A percentile compares a stretch with the other conserved stretches of the same genome.
Evolutionary conservation across 2,113 vertebrate genomes (phyloP).

Genomic region (Ceratotherium simum): DNA sequence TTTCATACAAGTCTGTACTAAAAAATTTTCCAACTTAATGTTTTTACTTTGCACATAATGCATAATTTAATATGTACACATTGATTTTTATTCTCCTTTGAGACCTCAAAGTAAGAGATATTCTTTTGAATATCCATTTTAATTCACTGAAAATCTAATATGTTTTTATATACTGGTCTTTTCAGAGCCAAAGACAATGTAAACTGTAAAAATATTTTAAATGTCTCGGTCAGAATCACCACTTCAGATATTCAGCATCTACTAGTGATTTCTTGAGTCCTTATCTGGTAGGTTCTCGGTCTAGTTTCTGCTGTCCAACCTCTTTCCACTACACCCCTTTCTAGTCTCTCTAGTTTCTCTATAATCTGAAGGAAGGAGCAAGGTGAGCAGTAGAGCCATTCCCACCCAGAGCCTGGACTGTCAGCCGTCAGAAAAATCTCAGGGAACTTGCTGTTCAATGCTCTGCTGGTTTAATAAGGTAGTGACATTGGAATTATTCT

Average conservation of each 20-base stretch:
- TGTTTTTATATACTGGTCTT: not conserved
- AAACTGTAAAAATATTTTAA: not conserved
- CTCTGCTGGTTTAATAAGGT: not conserved
- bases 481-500: not conserved
- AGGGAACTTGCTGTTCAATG: not conserved
- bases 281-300: not conserved
- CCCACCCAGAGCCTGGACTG: not conserved
- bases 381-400: not conserved
- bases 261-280: not conserved
- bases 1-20: not conserved
- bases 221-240: not conserved
- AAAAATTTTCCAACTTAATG: not conserved
- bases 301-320: not conserved
- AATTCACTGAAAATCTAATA: not conserved
- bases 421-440: not conserved
- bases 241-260: not conserved
- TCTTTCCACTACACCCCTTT: not conserved
- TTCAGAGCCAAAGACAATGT: not conserved
- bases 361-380: not conserved
- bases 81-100: slow-evolving; percentile 9
- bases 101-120: not conserved
- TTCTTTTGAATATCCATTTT: slow-evolving; percentile 15
- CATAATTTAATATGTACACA: not conserved
- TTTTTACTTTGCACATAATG: slow-evolving; percentile 28
- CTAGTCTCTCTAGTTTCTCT: not conserved